These are phyloP conservation scores for Rhipidura dahli DNA, from an alignment of 2,113 vertebrate species.

Conservation along the genomic window DNA sequence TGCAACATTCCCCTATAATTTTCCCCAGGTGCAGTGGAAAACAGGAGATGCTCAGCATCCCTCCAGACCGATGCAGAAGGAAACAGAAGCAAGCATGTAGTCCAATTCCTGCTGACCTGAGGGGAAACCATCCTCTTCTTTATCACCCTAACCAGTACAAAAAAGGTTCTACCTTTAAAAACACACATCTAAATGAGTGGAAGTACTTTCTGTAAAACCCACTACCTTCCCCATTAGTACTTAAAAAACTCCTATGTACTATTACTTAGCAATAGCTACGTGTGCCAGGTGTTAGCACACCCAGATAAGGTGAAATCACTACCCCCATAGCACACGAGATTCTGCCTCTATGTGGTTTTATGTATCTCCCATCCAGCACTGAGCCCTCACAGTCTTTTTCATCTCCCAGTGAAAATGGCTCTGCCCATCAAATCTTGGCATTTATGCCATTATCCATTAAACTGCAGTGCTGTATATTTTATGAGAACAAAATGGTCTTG, in stretches of 20 bases:
- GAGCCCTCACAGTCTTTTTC: not conserved
- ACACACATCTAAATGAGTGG: not conserved
- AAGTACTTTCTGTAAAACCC: not conserved
- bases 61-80: not conserved
- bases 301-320: not conserved
- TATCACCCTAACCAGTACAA: not conserved
- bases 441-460: constrained; percentile 53
- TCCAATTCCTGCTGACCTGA: not conserved
- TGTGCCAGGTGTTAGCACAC: not conserved
- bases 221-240: not conserved
- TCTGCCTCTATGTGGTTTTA: not conserved
- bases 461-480: constrained; percentile 54
- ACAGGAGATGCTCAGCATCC: not conserved
- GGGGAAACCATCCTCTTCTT: not conserved
- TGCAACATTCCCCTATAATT: not conserved
- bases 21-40: not conserved
- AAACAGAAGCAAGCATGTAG: not conserved
- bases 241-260: not conserved
- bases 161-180: not conserved
- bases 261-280: not conserved
- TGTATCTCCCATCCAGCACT: not conserved
- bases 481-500: constrained; percentile 62
- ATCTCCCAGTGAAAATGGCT: constrained; percentile 21
- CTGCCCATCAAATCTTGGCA: constrained; percentile 50
- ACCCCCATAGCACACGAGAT: not conserved